These are phyloP conservation scores for Ciconia nigra DNA, from an alignment of 2,797 vertebrate genomes.

Conservation along the genomic window DNA sequence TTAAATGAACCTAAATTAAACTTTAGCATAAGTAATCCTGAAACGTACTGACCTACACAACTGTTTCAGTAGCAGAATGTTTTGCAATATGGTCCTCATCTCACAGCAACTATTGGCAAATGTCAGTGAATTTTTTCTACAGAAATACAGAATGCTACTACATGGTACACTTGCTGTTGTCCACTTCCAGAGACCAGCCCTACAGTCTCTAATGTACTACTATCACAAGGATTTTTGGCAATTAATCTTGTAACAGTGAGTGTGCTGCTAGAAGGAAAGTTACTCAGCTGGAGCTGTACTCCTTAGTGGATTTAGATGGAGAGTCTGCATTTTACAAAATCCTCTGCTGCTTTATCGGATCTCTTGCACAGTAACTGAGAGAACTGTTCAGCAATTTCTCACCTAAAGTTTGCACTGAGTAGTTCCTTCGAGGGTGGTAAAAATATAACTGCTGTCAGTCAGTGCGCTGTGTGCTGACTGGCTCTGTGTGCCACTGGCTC, in stretches of 20 bases:
- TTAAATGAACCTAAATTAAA: not conserved
- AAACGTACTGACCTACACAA: not conserved
- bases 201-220: not conserved
- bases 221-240: not conserved
- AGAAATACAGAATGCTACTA: not conserved
- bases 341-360: not conserved
- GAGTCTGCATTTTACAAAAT: not conserved
- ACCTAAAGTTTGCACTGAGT: not conserved
- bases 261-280: not conserved
- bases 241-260: not conserved
- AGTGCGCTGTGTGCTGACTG: too few relatives aligned
- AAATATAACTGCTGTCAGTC: not conserved
- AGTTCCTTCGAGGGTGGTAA: not conserved
- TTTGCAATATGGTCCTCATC: not conserved
- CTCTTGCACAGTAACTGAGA: not conserved
- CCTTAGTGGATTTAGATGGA: not conserved
- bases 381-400: not conserved
- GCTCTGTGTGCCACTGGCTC: not conserved
- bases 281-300: not conserved
- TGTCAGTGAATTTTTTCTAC: not conserved
- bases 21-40: not conserved
- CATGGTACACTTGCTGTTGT: not conserved
- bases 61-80: not conserved
- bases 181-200: not conserved
- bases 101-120: not conserved